phyloP scores from a whole-genome alignment of 1,140 invertebrate genomes.

The Philotrypesis tridentata region DNA sequence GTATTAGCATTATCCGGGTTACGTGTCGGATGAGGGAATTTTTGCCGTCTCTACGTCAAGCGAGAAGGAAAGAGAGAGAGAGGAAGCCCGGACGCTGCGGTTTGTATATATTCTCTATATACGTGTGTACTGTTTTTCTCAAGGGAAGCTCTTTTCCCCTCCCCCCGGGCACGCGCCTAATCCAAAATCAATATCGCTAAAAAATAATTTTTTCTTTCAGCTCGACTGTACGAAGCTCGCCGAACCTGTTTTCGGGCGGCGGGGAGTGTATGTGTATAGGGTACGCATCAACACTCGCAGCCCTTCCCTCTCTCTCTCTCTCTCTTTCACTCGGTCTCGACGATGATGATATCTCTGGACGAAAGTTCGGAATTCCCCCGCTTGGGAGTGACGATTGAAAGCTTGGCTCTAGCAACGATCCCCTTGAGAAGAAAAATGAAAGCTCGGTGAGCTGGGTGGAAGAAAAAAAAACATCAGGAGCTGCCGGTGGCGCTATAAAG shows the following conservation, averaged over 20 bases:
- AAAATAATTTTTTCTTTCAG: too few species aligned
- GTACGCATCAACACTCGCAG: too few species aligned
- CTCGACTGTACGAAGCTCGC: too few species aligned
- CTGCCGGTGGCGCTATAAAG: conserved; percentile 10
- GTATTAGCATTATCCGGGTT: not conserved
- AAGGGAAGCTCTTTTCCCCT: not conserved
- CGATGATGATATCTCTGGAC: not conserved
- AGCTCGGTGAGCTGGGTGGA: too few species aligned
- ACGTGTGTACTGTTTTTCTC: not conserved
- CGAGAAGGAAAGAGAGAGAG: too few species aligned
- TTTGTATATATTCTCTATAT: not conserved
- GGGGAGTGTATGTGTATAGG: too few species aligned
- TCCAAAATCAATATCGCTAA: not conserved
- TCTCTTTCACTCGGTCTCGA: too few species aligned
- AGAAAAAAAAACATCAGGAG: too few species aligned
- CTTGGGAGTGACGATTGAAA: not conserved
- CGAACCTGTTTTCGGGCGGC: too few species aligned
- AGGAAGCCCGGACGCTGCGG: not conserved
- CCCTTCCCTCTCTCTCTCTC: too few species aligned
- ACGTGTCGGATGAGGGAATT: not conserved
- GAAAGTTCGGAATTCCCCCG: not conserved
- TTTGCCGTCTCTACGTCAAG: not conserved
- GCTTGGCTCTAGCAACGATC: not conserved
- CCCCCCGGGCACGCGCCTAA: not conserved
- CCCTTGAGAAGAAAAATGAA: not conserved